These are phyloP conservation scores for Acanthosepion pharaonis DNA, from an alignment of 2,888 invertebrate genomes.

Conservation along the genomic window DNA sequence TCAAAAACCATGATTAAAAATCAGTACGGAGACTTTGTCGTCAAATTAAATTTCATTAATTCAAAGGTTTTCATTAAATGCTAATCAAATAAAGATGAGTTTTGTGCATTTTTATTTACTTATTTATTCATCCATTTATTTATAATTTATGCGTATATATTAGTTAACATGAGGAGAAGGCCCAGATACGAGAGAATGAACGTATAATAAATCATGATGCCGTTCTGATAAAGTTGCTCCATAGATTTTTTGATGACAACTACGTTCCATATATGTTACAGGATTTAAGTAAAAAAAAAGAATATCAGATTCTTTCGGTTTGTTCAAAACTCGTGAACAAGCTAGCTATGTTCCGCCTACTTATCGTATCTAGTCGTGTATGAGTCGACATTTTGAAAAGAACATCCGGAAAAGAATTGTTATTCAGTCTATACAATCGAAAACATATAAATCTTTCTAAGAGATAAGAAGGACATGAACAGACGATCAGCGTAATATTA, in stretches of 20 bases:
- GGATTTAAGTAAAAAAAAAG: too few species aligned
- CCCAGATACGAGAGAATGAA: background rate
- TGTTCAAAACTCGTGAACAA: too few species aligned
- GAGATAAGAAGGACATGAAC: too few species aligned
- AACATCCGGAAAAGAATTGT: too few species aligned
- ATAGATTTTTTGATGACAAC: background rate
- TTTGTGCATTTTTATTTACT: background rate
- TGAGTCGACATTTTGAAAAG: too few species aligned
- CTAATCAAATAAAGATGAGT: conserved; percentile 20
- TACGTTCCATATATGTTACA: background rate
- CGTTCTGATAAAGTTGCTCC: background rate
- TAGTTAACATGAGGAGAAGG: background rate
- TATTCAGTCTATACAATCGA: too few species aligned
- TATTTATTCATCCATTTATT: background rate
- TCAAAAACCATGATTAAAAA: background rate
- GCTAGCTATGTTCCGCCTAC: too few species aligned
- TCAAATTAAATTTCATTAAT: conserved; percentile 33
- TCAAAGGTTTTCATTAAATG: conserved; percentile 33
- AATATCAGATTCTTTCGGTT: too few species aligned
- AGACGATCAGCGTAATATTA: too few species aligned
- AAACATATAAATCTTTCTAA: too few species aligned
- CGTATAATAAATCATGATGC: background rate
- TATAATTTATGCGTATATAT: background rate
- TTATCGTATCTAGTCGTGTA: too few species aligned
- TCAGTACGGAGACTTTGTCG: background rate